phyloP scores from a whole-genome alignment of 37 sponge, comb jelly and placozoan species.

The Aphrocallistes beatrix region DNA sequence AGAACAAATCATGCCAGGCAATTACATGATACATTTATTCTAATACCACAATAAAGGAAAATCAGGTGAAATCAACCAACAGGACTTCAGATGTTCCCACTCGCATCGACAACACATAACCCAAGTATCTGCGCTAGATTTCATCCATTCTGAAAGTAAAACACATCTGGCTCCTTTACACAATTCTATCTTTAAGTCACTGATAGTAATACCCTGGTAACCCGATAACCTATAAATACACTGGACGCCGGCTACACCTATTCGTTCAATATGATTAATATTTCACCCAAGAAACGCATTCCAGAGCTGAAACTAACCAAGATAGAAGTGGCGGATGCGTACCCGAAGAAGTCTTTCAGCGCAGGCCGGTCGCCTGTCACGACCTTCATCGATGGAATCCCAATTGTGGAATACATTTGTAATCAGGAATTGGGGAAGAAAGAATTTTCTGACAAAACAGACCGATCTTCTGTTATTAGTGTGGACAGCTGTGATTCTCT shows the following conservation, averaged over 20 bases:
- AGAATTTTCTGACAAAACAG: neutral
- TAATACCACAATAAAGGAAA: no score
- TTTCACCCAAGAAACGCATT: neutral
- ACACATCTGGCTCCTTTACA: no score
- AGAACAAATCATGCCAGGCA: no score
- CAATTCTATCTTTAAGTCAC: no score
- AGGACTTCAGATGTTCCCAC: no score
- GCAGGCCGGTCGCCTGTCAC: neutral
- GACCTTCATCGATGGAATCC: neutral
- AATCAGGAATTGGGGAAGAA: neutral
- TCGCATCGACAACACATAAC: no score
- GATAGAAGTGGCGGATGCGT: neutral
- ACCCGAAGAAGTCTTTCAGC: neutral
- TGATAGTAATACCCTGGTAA: no score
- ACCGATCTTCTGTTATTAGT: neutral
- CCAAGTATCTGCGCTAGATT: no score
- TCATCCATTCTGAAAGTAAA: no score
- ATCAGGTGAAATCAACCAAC: no score
- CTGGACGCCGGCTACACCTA: no score
- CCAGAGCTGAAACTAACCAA: constrained; percentile 9
- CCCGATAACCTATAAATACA: neutral
- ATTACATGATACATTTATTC: no score
- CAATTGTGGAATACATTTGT: neutral
- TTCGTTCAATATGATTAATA: neutral
- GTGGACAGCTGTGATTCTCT: neutral